Base-by-base conservation (phyloP, 30 jellyfish, hydroid and myxozoan genomes). In the Chironex yamaguchii region DNA sequence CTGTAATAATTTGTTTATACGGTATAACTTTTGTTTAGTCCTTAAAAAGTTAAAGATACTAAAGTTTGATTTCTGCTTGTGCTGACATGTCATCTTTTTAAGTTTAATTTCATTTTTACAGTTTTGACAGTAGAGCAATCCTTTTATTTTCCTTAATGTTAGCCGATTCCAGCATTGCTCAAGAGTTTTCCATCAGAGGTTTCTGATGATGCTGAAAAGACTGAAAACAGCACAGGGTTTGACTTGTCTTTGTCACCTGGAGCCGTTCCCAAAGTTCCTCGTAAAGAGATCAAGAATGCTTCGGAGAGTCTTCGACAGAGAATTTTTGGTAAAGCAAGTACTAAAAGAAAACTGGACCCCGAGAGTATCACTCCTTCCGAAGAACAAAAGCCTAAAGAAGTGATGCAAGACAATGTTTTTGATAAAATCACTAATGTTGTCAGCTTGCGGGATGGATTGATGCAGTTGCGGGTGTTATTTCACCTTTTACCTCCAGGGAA, bases 391-490 rank as follows among this genome's bases (percentile, higher is more conserved):
- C 58, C 9, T 6, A 42, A 42, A 42, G 58, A 42, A 42, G 17
- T 17, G 9, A 6, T 42, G 17, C 58, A 9, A 42, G 58, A 42
- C 9, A 42, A 17, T 42, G 9, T 42, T 9, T 9, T 23, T 4
- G 92, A 87, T 0, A 82, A 54, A 62, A 29, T 76, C 25, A 29
- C 85, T 20, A 84, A 94, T 63, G 28, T 87, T n/a, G 54, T 52
- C 13, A 96, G 90, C 27, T 80, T 94, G 28, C 76, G 52, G 20
- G 89, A 84, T n/a, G 99, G 99, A 6, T 62, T 94, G 84, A 49
- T 25, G 33, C 92, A 86, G 49, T 74, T 94, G 49, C 36, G 99
- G 51, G 54, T 88, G 30, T 71, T 94, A 42, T 76, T 80, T 23
- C 62, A 82, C 29, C 69, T 89, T 42, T 21, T 80, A 2, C 81